Conservation (phyloP, 2,888 invertebrate genomes). For the Torymus tubicola region DNA sequence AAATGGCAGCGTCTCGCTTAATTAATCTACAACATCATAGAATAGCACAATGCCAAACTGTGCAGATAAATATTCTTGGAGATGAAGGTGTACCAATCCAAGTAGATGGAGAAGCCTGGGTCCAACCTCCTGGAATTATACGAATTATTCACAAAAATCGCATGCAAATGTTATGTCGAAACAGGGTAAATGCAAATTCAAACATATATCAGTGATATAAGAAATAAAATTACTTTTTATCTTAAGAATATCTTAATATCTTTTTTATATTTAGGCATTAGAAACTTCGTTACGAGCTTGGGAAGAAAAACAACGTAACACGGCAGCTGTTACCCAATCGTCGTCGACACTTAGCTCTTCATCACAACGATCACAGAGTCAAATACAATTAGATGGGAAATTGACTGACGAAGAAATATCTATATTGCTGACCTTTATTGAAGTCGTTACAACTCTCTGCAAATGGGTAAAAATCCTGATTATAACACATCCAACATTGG, state of each 20-base stretch:
- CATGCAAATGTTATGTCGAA: slow-evolving; percentile 96
- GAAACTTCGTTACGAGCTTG: slow-evolving; percentile 93
- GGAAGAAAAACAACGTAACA: slow-evolving; percentile 88
- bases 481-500: slow-evolving; percentile 83
- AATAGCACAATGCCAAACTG: slow-evolving; percentile 96
- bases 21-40: slow-evolving; percentile 97
- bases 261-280: slow-evolving; percentile 79
- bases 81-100: slow-evolving; percentile 95
- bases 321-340: slow-evolving; percentile 71
- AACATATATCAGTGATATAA: background rate
- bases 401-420: slow-evolving; percentile 83
- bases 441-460: slow-evolving; percentile 90
- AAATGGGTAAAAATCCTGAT: slow-evolving; percentile 86
- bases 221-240: background rate
- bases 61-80: slow-evolving; percentile 96
- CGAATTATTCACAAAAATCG: slow-evolving; percentile 97
- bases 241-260: background rate
- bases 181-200: slow-evolving; percentile 80
- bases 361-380: slow-evolving; percentile 62
- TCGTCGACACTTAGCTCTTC: slow-evolving; percentile 67
- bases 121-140: slow-evolving; percentile 97
- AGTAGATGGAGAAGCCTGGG: slow-evolving; percentile 99
- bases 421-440: slow-evolving; percentile 87
- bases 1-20: slow-evolving; percentile 96
- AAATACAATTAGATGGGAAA: slow-evolving; percentile 77